Conservation (phyloP, 1,140 invertebrate genomes). For the Physella acuta region DNA sequence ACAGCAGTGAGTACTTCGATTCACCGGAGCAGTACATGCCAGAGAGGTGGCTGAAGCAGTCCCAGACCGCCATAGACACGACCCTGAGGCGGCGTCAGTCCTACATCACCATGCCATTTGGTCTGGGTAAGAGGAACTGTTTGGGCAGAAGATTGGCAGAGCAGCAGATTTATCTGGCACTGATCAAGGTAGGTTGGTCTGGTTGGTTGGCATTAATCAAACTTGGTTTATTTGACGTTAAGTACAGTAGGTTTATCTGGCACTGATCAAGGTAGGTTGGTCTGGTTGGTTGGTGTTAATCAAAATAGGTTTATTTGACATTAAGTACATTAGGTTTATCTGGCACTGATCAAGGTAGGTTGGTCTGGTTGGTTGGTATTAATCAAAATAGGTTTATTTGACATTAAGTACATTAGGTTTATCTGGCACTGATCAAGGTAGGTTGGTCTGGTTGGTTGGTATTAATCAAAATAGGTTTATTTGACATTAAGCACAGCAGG, state of each 20-base stretch:
- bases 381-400: too few relatives aligned
- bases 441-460: too few relatives aligned
- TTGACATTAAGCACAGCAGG: too few relatives aligned
- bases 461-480: too few relatives aligned
- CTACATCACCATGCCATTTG: slow-evolving; percentile 66
- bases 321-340: slow-evolving; percentile 82
- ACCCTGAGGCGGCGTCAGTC: slow-evolving; percentile 7
- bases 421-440: slow-evolving; percentile 74
- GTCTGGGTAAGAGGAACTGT: slow-evolving; percentile 49
- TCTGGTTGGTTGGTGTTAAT: too few relatives aligned
- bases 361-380: too few relatives aligned
- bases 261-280: slow-evolving; percentile 73
- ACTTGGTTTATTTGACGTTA: too few relatives aligned
- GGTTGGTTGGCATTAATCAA: too few relatives aligned
- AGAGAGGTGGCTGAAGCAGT: slow-evolving; percentile 43
- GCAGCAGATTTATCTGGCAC: slow-evolving; percentile 77
- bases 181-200: slow-evolving; percentile 75
- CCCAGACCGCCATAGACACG: slow-evolving; percentile 65
- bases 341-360: slow-evolving; percentile 73
- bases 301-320: too few relatives aligned
- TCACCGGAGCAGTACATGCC: slow-evolving; percentile 37
- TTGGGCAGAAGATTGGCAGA: slow-evolving; percentile 62
- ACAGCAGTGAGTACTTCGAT: slow-evolving; percentile 36
- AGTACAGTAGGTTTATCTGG: slow-evolving; percentile 80
- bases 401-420: slow-evolving; percentile 85